phyloP scores from a whole-genome alignment of 2,113 vertebrate species.

The Nettapus auritus region DNA sequence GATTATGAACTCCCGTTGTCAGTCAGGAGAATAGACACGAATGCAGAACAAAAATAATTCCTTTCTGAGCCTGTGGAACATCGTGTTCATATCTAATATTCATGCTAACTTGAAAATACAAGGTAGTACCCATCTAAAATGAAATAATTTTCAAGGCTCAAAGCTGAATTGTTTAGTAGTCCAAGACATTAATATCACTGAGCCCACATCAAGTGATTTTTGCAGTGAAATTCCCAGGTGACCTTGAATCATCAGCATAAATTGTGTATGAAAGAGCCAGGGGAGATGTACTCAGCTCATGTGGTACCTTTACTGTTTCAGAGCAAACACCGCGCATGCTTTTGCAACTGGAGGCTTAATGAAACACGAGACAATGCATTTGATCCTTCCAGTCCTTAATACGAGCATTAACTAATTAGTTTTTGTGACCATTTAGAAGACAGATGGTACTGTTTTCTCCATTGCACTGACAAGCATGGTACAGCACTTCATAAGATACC shows the following conservation, averaged over 20 bases:
- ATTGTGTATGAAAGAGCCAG: neutral
- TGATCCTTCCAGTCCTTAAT: neutral
- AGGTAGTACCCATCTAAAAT: neutral
- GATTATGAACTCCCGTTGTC: conserved; percentile 29
- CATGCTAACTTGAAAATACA: conserved; percentile 9
- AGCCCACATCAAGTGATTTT: neutral
- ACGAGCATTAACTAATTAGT: conserved; percentile 5
- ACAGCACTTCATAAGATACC: neutral
- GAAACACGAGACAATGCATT: neutral
- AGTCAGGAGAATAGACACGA: conserved; percentile 4
- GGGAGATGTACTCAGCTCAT: neutral
- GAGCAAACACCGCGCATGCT: neutral
- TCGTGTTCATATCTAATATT: neutral
- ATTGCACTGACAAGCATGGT: neutral
- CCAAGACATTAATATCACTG: neutral
- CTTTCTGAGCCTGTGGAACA: conserved; percentile 27
- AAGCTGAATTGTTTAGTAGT: neutral
- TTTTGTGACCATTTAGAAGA: neutral
- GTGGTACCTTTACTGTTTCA: neutral
- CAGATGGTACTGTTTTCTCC: neutral
- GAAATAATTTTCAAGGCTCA: neutral
- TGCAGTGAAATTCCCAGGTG: neutral
- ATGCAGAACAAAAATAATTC: conserved; percentile 13
- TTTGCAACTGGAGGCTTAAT: neutral
- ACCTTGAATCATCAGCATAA: neutral